phyloP scores from a whole-genome alignment of 2,888 invertebrate genomes.

The Stenolophus ochropezus region DNA sequence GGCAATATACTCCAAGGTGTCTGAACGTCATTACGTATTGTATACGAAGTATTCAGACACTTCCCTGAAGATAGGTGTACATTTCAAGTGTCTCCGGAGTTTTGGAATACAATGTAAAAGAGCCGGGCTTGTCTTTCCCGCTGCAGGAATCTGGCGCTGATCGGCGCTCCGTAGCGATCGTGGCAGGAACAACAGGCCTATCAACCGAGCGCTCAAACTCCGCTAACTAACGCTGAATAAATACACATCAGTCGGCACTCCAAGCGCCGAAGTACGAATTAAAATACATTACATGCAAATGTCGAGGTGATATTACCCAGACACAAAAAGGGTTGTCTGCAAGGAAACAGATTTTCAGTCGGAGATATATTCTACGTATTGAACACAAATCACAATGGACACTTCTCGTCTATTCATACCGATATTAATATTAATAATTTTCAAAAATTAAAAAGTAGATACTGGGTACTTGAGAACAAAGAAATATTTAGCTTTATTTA shows the following conservation, averaged over 20 bases:
- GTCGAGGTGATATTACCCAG: conserved; percentile 67
- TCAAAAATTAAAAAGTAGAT: no score
- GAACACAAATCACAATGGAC: no score
- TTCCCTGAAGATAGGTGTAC: conserved; percentile 15
- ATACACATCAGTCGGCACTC: conserved; percentile 48
- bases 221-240: conserved; percentile 52
- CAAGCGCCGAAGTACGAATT: conserved; percentile 63
- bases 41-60: conserved; percentile 25
- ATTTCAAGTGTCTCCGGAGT: conserved; percentile 14
- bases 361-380: neutral
- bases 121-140: neutral
- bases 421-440: no score
- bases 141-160: neutral
- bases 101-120: conserved; percentile 16
- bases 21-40: conserved; percentile 14
- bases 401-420: no score
- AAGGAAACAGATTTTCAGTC: neutral
- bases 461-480: no score
- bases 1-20: neutral
- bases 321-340: conserved; percentile 67
- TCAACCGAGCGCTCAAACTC: conserved; percentile 24
- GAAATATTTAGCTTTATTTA: no score
- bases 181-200: conserved; percentile 30
- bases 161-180: conserved; percentile 11
- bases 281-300: conserved; percentile 70